These are phyloP conservation scores for Sinocyclocheilus anophthalmus DNA, from an alignment of 2,113 vertebrate species.

Conservation along the genomic window DNA sequence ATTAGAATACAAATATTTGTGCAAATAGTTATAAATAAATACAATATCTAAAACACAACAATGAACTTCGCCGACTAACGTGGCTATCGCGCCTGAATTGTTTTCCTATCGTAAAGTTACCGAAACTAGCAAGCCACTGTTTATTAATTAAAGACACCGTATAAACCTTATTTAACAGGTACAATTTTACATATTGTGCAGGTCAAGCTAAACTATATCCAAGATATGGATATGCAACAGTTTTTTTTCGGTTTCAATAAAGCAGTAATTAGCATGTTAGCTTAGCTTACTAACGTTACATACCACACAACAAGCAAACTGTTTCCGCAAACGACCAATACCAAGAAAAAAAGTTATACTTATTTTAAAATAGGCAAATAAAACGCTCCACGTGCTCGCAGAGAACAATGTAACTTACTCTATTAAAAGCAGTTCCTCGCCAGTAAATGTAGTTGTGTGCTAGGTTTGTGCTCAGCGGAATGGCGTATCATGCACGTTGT, in stretches of 20 bases:
- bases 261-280: slow-evolving; percentile 11
- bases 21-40: neutral
- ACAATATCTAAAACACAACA: neutral
- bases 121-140: neutral
- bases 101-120: neutral
- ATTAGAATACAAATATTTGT: neutral
- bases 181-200: neutral
- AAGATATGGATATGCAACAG: neutral
- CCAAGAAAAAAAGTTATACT: neutral
- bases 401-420: slow-evolving; percentile 18
- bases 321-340: neutral
- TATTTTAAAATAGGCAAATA: neutral
- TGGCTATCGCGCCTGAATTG: slow-evolving; percentile 1
- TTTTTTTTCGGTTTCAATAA: neutral
- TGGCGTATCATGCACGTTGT: slow-evolving; percentile 58
- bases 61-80: neutral
- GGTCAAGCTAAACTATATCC: neutral
- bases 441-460: slow-evolving; percentile 2
- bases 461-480: slow-evolving; percentile 41
- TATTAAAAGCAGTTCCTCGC: slow-evolving; percentile 23
- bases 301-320: neutral
- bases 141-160: neutral
- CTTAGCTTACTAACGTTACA: neutral
- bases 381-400: neutral
- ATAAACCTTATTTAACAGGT: neutral